Evolutionary conservation across 2,797 vertebrate species (phyloP).

Genomic region (Sebastes itinus): DNA sequence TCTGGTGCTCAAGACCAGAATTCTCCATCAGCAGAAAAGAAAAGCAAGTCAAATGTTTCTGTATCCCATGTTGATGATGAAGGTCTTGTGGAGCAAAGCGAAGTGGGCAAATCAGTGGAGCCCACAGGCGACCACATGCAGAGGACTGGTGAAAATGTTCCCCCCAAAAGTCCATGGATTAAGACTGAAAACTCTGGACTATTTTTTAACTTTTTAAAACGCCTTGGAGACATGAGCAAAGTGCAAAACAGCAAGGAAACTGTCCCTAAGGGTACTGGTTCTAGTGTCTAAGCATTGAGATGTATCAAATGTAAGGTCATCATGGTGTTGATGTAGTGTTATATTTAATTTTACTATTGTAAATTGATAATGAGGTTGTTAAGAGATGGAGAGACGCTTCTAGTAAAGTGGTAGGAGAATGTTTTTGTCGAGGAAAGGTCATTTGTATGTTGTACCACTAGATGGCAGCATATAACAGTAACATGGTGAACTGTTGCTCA

Average conservation of each 20-base stretch:
- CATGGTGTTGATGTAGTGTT: not conserved
- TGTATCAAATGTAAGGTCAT: not conserved
- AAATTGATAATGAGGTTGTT: not conserved
- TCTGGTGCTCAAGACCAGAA: slow-evolving; percentile 17
- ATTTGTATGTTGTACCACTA: slow-evolving; percentile 51
- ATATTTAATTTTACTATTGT: not conserved
- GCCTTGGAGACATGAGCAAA: slow-evolving; percentile 75
- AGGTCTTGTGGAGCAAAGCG: not conserved
- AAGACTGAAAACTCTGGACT: slow-evolving; percentile 67
- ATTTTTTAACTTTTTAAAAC: slow-evolving; percentile 79
- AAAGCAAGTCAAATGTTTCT: slow-evolving; percentile 21
- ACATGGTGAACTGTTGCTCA: not conserved
- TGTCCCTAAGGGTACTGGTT: slow-evolving; percentile 29
- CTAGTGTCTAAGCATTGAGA: slow-evolving; percentile 46
- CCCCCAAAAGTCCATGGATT: slow-evolving; percentile 48
- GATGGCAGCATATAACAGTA: slow-evolving; percentile 57
- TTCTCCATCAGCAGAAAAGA: slow-evolving; percentile 38
- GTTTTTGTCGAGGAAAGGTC: not conserved
- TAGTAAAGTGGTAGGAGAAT: not conserved
- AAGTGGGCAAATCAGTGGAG: slow-evolving; percentile 27
- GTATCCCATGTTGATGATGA: not conserved
- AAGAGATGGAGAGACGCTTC: not conserved
- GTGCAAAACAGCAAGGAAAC: slow-evolving; percentile 54
- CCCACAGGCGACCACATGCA: not conserved
- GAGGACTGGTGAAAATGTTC: slow-evolving; percentile 37